Base-by-base conservation (phyloP, 2,797 vertebrate genomes). In the Discoglossus pictus region DNA sequence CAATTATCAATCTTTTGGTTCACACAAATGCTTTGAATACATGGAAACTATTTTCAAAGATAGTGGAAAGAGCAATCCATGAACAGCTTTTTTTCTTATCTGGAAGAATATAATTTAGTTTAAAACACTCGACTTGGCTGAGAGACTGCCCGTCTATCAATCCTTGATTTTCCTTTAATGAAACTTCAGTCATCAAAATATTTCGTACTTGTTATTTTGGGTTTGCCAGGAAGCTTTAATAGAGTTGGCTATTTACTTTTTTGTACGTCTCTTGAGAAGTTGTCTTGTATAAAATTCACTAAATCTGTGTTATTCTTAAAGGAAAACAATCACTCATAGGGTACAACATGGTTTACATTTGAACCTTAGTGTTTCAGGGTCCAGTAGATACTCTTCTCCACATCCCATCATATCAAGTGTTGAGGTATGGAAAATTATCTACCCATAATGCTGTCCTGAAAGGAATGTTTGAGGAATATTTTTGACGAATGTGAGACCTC, bases 61-160 rank as follows among this genome's bases (percentile, higher is more conserved):
- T 38, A 35, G 12, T 46, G 16, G 39, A 50, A 51, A 54, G 51
- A 21, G 44, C 67, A 58, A n/a, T 48, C 46, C 20, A 56, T 42
- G 61, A 34, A 24, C 67, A 55, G 35, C 61, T 64, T 71, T n/a
- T 51, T 21, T 58, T 40, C 60, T 71, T 71, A 70, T 70, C 67
- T 55, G 43, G 4, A 42, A 17, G 39, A 55, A 70, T 50, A 70
- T 63, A 63, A 70, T 62, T 70, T 63, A 61, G 42, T 69, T 47
- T 47, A 31, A 56, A 48, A 62, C 51, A 55, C 35, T 62, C 50
- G 42, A 42, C 50, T 63, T 42, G 24, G 27, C 15, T 11, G 16
- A 25, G 16, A 25, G 23, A 15, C 44, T 40, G 2, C 17, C 15
- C 24, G 24, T 23, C 42, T 12, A 40, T 58, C 59, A 24, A 21